Percentiles rank a stretch among this genome's conserved stretches.
Conservation (phyloP, 2,113 vertebrate genomes). For the Paraplagusia blochii region DNA sequence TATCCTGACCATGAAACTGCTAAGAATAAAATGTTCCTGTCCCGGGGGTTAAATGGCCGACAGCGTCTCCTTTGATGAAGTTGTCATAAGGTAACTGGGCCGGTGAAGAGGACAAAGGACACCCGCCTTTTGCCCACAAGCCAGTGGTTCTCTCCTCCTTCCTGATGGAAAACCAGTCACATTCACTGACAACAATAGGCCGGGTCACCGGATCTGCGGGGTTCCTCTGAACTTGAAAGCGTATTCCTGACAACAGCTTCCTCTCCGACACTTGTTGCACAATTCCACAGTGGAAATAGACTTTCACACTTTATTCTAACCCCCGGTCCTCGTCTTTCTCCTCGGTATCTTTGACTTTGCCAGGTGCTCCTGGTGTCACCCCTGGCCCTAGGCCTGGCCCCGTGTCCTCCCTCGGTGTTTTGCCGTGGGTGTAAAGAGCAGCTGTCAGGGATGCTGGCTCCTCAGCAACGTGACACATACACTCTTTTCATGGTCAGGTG, state of each 20-base stretch:
- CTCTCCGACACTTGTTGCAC: conserved; percentile 26
- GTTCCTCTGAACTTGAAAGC: conserved; percentile 48
- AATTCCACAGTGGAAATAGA: neutral
- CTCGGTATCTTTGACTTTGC: neutral
- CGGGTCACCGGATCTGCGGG: conserved; percentile 46
- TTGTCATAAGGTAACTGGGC: conserved; percentile 35
- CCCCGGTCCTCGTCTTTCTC: neutral
- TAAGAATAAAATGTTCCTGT: too few species aligned
- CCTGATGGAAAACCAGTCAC: conserved; percentile 47
- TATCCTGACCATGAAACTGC: too few species aligned
- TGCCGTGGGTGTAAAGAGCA: conserved; percentile 38
- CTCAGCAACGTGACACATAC: conserved; percentile 60
- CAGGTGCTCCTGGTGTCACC: neutral
- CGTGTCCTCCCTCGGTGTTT: neutral
- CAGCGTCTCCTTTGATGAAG: conserved; percentile 13
- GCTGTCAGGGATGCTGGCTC: conserved; percentile 54
- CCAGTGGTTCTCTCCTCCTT: conserved; percentile 32
- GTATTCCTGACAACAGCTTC: conserved; percentile 28
- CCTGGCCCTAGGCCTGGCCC: neutral
- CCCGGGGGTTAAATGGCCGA: too few species aligned
- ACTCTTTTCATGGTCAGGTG: conserved; percentile 72
- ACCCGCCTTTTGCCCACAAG: conserved; percentile 40
- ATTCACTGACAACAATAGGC: conserved; percentile 49
- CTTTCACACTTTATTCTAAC: neutral
- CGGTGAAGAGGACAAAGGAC: conserved; percentile 15